phyloP scores from a whole-genome alignment of 2,888 invertebrate species.

The Papilio demoleus region DNA sequence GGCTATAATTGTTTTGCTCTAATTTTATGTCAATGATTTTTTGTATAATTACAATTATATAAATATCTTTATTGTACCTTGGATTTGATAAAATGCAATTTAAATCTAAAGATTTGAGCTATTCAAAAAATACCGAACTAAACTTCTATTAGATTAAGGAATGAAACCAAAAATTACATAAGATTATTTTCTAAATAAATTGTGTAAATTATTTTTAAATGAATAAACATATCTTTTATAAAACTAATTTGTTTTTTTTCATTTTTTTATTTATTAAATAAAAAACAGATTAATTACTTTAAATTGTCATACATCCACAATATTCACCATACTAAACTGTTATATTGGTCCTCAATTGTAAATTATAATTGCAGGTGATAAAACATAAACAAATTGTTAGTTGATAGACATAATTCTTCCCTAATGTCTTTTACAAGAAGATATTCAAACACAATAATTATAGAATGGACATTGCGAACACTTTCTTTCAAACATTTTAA shows the following conservation, averaged over 20 bases:
- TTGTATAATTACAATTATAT: too few relatives aligned
- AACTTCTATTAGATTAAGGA: background rate
- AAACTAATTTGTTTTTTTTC: background rate
- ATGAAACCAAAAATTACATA: constrained; percentile 1
- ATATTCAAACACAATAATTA: background rate
- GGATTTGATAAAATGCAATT: too few relatives aligned
- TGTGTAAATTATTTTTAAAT: background rate
- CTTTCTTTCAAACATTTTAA: background rate
- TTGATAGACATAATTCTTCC: background rate
- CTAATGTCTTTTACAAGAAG: background rate
- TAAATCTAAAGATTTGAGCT: too few relatives aligned
- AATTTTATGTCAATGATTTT: background rate
- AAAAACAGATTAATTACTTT: too few relatives aligned
- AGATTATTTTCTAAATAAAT: too few relatives aligned
- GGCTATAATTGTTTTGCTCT: background rate
- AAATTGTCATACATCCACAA: too few relatives aligned
- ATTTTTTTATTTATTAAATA: background rate
- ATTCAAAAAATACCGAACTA: too few relatives aligned
- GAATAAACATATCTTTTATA: background rate
- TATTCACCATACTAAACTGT: too few relatives aligned
- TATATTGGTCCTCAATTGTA: too few relatives aligned
- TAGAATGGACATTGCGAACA: background rate
- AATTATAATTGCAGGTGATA: too few relatives aligned
- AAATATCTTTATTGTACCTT: too few relatives aligned
- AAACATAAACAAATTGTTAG: too few relatives aligned